Evolutionary conservation across 2,113 vertebrate species (phyloP).

Genomic region (Herpailurus yagouaroundi): DNA sequence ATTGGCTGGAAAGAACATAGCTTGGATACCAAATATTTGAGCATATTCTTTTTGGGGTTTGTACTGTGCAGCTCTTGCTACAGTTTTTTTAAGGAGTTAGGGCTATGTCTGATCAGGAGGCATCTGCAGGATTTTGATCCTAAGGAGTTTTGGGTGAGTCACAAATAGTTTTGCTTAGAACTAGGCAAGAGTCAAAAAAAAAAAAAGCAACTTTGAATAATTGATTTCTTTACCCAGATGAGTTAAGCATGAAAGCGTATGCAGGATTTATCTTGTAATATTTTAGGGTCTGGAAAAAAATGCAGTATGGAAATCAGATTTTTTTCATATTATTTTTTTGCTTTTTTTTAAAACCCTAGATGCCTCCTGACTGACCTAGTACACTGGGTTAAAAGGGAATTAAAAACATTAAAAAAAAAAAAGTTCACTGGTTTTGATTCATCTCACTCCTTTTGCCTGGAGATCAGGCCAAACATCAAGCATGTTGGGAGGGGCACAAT

Average conservation of each 20-base stretch:
- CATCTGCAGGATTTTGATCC: conserved; percentile 82
- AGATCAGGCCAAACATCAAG: conserved; percentile 93
- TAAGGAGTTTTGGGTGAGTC: conserved; percentile 41
- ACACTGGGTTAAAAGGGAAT: conserved; percentile 87
- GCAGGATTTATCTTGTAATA: conserved; percentile 54
- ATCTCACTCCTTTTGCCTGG: conserved; percentile 91
- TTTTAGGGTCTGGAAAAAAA: conserved; percentile 78
- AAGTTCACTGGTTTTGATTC: conserved; percentile 87
- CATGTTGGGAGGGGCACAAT: conserved; percentile 92
- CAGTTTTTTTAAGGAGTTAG: conserved; percentile 81
- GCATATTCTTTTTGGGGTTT: conserved; percentile 81
- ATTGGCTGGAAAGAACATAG: conserved; percentile 72
- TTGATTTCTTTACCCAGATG: conserved; percentile 64
- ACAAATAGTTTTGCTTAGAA: conserved; percentile 67
- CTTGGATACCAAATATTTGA: conserved; percentile 64
- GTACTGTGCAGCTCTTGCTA: conserved; percentile 88
- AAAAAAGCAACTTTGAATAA: conserved; percentile 70
- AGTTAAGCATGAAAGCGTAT: conserved; percentile 61
- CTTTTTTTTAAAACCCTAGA: neutral
- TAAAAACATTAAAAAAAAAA: conserved; percentile 80
- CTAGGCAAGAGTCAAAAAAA: conserved; percentile 59
- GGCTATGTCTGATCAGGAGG: conserved; percentile 83
- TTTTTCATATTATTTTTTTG: conserved; percentile 47
- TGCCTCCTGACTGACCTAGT: conserved; percentile 86
- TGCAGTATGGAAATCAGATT: conserved; percentile 38